A percentile compares a stretch with the other conserved stretches of the same genome.
Conservation (phyloP, 1,140 invertebrate genomes). For the Holotrichia oblita region DNA sequence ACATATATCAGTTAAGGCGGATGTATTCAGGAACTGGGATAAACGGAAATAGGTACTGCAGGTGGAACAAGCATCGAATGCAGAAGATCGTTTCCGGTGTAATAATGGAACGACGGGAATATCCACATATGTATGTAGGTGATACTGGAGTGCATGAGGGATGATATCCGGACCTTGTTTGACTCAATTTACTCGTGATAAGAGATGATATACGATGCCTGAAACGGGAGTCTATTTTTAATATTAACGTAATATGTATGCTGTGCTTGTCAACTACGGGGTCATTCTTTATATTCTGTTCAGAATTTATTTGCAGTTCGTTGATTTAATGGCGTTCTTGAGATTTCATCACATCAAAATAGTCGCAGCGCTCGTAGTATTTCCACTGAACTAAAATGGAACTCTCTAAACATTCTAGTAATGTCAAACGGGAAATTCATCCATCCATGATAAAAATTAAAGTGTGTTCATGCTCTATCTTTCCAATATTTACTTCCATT, state of each 20-base stretch:
- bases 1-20: background rate
- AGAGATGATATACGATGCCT: background rate
- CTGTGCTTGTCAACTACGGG: background rate
- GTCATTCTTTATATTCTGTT: too few relatives aligned
- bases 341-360: background rate
- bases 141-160: background rate
- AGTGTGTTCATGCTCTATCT: too few relatives aligned
- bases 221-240: background rate
- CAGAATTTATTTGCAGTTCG: background rate
- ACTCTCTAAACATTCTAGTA: too few relatives aligned
- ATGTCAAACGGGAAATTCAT: too few relatives aligned
- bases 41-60: conserved; percentile 1
- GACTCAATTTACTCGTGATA: background rate
- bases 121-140: background rate
- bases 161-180: conserved; percentile 11
- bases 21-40: background rate
- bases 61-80: background rate
- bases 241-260: background rate
- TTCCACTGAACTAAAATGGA: too few relatives aligned
- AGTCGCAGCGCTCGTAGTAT: too few relatives aligned
- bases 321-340: background rate
- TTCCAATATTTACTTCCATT: too few relatives aligned
- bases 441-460: too few relatives aligned
- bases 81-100: background rate
- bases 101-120: background rate